Conservation (phyloP, 2,888 invertebrate genomes). For the Tethea ocularis region DNA sequence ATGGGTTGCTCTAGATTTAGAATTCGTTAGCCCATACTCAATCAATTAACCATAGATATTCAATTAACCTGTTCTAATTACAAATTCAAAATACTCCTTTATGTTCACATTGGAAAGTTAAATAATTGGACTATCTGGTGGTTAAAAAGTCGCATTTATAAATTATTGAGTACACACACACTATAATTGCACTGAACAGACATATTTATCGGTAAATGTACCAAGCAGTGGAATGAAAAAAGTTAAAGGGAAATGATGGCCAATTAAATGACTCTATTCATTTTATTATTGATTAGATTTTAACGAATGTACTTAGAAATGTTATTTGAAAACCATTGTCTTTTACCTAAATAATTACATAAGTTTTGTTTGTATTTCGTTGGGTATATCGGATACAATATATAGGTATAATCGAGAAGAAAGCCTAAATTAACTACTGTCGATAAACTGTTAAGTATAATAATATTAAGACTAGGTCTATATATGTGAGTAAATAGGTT, state of each 20-base stretch:
- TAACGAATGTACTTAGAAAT: neutral
- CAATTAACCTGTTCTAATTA: neutral
- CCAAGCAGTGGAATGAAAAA: neutral
- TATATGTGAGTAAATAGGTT: too few species aligned
- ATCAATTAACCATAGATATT: too few species aligned
- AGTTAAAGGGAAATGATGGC: neutral
- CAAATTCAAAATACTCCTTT: neutral
- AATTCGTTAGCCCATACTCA: too few species aligned
- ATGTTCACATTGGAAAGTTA: neutral
- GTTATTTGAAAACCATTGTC: too few species aligned
- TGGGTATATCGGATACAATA: too few species aligned
- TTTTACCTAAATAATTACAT: neutral
- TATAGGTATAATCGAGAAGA: too few species aligned
- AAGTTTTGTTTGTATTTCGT: too few species aligned
- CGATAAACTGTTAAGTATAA: too few species aligned
- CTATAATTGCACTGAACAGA: conserved; percentile 6
- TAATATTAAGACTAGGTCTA: too few species aligned
- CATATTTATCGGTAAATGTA: conserved; percentile 2
- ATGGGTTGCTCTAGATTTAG: too few species aligned
- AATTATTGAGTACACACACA: conserved; percentile 4
- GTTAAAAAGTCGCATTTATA: neutral
- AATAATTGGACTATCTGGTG: neutral
- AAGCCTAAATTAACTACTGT: too few species aligned
- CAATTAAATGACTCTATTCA: neutral
- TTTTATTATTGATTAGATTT: neutral